Conservation (phyloP, 2,888 invertebrate species). For the Andrena haemorrhoa region DNA sequence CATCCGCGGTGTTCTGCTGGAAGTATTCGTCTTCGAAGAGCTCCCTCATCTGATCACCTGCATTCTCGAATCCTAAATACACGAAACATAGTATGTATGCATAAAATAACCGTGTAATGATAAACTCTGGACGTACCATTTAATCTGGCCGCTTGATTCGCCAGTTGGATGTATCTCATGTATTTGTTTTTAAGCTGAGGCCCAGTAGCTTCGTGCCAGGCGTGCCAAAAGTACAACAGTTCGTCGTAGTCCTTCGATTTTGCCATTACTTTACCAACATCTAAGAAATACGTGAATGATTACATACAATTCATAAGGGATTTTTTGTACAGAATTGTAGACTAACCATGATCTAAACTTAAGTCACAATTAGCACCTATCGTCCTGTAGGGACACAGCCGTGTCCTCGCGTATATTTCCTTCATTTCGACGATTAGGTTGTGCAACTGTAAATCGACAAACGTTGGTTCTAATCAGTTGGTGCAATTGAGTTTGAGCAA, state of each 20-base stretch:
- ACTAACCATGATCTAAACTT: constrained; percentile 84
- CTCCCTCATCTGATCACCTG: constrained; percentile 92
- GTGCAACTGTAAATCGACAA: constrained; percentile 87
- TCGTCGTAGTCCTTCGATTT: constrained; percentile 91
- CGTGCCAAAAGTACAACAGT: constrained; percentile 91
- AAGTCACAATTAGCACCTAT: constrained; percentile 83
- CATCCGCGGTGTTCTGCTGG: constrained; percentile 86
- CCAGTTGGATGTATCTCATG: constrained; percentile 91
- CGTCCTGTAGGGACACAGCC: constrained; percentile 89
- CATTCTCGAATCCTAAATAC: constrained; percentile 90
- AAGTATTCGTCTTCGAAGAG: constrained; percentile 90
- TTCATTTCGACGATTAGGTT: constrained; percentile 92
- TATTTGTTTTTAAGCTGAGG: constrained; percentile 91
- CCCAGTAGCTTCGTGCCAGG: constrained; percentile 93
- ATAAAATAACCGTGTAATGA: neutral
- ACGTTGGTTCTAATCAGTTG: neutral
- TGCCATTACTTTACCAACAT: constrained; percentile 87
- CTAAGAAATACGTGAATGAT: constrained; percentile 74
- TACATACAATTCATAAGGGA: neutral
- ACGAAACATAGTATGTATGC: neutral
- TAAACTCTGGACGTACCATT: constrained; percentile 87
- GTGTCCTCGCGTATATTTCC: constrained; percentile 90
- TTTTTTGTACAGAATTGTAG: neutral
- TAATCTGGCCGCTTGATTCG: constrained; percentile 91
- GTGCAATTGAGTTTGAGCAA: neutral